A percentile compares a stretch with the other conserved stretches of the same genome.
Conservation (phyloP, 2,888 invertebrate species). For the Iselma pallidipennis region DNA sequence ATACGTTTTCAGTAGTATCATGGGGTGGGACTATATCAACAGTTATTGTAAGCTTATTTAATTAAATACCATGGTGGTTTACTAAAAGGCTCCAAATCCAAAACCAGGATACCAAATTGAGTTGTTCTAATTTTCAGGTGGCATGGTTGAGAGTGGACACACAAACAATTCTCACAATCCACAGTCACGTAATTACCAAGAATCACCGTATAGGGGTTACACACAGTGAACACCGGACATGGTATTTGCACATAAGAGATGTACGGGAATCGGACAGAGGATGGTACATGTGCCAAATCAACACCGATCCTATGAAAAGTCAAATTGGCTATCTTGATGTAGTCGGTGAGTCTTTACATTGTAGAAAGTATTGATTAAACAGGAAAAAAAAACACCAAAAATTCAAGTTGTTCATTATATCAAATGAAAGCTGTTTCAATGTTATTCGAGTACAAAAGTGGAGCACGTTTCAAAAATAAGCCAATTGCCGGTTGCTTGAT, state of each 20-base stretch:
- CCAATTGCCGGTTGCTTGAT: constrained; percentile 1
- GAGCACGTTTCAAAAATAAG: background rate
- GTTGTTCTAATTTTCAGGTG: constrained; percentile 63
- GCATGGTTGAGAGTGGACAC: constrained; percentile 91
- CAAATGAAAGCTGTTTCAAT: background rate
- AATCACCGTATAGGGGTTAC: constrained; percentile 83
- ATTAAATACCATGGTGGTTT: constrained; percentile 18
- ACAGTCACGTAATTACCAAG: constrained; percentile 87
- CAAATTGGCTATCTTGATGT: constrained; percentile 69
- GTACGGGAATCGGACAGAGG: constrained; percentile 80
- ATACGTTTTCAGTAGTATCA: background rate
- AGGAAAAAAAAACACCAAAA: background rate
- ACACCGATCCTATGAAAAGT: constrained; percentile 76
- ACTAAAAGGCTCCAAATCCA: constrained; percentile 14
- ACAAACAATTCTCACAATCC: constrained; percentile 86
- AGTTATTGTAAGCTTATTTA: constrained; percentile 23
- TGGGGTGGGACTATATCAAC: constrained; percentile 13
- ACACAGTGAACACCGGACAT: constrained; percentile 78
- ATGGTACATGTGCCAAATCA: constrained; percentile 81
- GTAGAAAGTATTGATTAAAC: background rate
- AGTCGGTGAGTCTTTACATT: constrained; percentile 61
- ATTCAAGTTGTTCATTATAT: background rate
- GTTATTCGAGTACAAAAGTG: background rate
- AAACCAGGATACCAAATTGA: constrained; percentile 8
- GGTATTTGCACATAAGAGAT: constrained; percentile 80